Conservation (phyloP, 2,113 vertebrate species). For the Salvator merianae region DNA sequence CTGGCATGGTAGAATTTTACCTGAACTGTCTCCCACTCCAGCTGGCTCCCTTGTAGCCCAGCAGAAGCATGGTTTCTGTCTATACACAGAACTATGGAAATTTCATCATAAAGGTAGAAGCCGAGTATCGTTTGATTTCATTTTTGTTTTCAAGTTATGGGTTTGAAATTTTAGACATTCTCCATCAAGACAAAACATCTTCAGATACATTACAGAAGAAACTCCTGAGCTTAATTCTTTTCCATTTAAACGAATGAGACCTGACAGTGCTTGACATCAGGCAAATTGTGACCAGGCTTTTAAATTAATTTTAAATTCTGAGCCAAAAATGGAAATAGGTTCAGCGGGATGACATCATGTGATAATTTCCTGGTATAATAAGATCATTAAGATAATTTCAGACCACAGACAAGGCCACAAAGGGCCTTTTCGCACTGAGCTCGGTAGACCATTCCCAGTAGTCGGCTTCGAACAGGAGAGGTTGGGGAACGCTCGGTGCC, state of each 20-base stretch:
- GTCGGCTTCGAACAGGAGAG: no score
- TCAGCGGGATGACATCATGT: no score
- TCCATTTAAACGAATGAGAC: not conserved
- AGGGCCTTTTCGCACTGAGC: not conserved
- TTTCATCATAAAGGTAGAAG: constrained; percentile 15
- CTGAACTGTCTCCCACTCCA: no score
- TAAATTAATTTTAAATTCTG: not conserved
- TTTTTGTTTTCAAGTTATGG: not conserved
- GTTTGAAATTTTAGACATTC: not conserved
- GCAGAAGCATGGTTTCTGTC: no score
- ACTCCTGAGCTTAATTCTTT: not conserved
- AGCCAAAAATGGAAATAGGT: no score
- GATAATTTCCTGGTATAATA: no score
- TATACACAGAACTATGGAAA: not conserved
- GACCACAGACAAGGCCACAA: not conserved
- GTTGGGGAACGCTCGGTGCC: no score
- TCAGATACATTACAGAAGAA: not conserved
- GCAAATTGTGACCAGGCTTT: not conserved
- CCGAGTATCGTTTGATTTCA: not conserved
- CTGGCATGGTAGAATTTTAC: no score
- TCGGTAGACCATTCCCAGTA: no score
- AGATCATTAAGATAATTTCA: not conserved
- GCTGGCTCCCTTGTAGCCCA: no score
- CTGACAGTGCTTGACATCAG: not conserved
- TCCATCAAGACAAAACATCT: not conserved